These are phyloP conservation scores for Tamias sibiricus DNA, from an alignment of 2,113 vertebrate species.

Conservation along the genomic window DNA sequence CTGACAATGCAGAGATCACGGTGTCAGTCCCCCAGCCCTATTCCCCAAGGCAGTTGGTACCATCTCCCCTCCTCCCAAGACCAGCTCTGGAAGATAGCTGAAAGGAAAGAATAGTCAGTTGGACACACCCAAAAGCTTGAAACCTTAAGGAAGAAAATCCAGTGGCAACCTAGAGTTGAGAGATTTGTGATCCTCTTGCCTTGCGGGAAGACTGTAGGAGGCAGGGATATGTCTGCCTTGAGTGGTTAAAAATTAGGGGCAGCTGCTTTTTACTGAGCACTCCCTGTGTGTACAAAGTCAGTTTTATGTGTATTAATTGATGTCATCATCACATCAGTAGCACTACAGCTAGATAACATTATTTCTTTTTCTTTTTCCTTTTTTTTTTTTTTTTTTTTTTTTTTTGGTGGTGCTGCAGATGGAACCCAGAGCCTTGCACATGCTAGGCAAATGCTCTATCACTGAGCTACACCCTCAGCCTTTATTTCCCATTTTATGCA, in stretches of 20 bases:
- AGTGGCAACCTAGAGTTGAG: neutral
- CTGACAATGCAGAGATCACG: neutral
- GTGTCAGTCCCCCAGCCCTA: neutral
- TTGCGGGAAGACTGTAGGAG: neutral
- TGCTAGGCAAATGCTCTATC: neutral
- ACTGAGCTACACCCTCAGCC: neutral
- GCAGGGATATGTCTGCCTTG: neutral
- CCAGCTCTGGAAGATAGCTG: neutral
- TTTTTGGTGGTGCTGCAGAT: neutral
- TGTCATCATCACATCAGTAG: neutral
- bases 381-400: neutral
- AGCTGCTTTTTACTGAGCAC: neutral
- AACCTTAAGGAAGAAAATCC: neutral
- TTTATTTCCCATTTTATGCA: neutral
- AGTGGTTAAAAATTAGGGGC: neutral
- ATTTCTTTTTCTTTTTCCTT: neutral
- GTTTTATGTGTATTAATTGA: neutral
- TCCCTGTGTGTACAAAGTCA: conserved; percentile 14
- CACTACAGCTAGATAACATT: neutral
- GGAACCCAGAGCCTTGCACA: neutral
- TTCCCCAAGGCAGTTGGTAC: neutral
- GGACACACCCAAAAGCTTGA: neutral
- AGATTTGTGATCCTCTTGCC: neutral
- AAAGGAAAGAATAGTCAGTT: conserved; percentile 1
- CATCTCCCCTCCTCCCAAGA: neutral